Base-by-base conservation (phyloP, 37 sponge, comb jelly and placozoan genomes). In the Bolinopsis microptera region DNA sequence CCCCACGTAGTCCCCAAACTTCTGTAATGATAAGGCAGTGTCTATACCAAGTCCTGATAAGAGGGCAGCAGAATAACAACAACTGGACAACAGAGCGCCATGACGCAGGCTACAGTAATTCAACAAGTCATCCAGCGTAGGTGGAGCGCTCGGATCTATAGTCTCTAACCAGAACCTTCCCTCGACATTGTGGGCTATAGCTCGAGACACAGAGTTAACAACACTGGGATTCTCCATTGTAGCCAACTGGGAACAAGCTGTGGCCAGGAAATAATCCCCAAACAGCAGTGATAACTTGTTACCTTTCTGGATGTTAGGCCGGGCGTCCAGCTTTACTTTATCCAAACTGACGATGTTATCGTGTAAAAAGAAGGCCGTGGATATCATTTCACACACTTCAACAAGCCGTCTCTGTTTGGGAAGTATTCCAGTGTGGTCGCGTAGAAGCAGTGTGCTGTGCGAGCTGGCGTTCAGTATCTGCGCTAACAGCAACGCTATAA, bases 201-300 rank as follows among this genome's bases (percentile, higher is more conserved):
- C 82, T 27, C 30, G 24, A 1, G 82, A 80, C 35, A 80, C 38
- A 34, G 38, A 36, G 30, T 80, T 30, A 13, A 80, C 82, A 34
- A 80, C 82, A 36, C 23, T 80, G 1, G 82, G 82, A 35, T 80
- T 33, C 37, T 80, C 82, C 35, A 80, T 36, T 3, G 38, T 80
- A 8, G 82, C 82, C 3, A 80, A 34, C 30, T 80, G 82, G 22
- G 82, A 80, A 33, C 82, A 80, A 1, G 82, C 82, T 9, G 82
- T 80, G 2, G 82, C 82, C 1, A 80, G 37, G 82, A 80, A 80
- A 80, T 80, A 80, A 33, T 80, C 82, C 82, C 82, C 82, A 34
- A 80, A 80, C 35, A 80, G 82, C 0, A 80, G 82, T 5, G 82
- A 80, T 33, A 80, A 22, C 37, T 80, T 80, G 82, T 80, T 80